Percentiles rank a stretch among this genome's conserved stretches.
These are phyloP conservation scores for Bubo bubo DNA, from an alignment of 2,113 vertebrate species.

Conservation along the genomic window DNA sequence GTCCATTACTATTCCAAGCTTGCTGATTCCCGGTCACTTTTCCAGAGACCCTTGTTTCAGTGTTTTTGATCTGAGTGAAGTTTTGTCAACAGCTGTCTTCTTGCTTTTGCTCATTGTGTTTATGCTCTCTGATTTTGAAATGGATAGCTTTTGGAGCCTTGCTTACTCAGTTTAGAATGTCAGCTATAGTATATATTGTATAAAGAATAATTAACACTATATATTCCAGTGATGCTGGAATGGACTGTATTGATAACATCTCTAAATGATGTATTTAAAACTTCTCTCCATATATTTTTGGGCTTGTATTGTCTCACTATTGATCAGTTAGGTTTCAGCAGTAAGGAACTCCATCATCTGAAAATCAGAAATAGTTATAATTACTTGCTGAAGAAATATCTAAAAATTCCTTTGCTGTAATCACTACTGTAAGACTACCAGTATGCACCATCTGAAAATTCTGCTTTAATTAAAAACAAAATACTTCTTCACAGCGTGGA, in stretches of 20 bases:
- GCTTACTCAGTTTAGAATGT: not conserved
- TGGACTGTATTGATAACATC: not conserved
- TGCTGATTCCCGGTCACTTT: not conserved
- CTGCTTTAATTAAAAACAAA: not conserved
- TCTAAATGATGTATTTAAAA: not conserved
- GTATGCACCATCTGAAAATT: not conserved
- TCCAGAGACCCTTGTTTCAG: not conserved
- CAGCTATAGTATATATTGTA: not conserved
- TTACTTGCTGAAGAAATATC: not conserved
- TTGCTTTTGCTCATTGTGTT: not conserved
- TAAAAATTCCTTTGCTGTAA: not conserved
- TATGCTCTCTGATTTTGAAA: not conserved
- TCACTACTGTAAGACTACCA: not conserved
- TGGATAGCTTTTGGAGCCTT: not conserved
- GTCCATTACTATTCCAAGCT: not conserved
- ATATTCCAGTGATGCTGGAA: not conserved
- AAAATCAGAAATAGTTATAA: not conserved
- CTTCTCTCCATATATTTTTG: not conserved
- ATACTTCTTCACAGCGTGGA: not conserved
- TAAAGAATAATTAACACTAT: not conserved
- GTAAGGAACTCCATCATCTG: not conserved
- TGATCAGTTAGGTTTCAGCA: not conserved
- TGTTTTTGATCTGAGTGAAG: not conserved
- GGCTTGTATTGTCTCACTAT: not conserved
- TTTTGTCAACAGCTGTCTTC: not conserved